Percentiles rank a stretch among this genome's conserved stretches.
Conservation (phyloP, 2,797 vertebrate genomes). For the Rhabdophis nuchalis region DNA sequence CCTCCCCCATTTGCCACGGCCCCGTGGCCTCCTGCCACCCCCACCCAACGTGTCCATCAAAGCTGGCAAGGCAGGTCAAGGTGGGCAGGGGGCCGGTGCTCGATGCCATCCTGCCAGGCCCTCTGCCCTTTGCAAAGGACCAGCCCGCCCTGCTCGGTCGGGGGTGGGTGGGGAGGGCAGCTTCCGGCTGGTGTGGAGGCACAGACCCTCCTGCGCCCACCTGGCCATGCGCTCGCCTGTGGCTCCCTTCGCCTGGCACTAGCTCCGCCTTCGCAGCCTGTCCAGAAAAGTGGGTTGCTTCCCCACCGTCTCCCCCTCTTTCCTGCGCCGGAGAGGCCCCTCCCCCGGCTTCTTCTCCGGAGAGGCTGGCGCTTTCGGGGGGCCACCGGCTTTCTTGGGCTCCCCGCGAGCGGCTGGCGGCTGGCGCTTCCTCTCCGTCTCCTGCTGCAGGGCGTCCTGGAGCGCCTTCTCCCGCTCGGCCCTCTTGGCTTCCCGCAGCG, state of each 20-base stretch:
- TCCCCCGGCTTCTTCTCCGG: neutral
- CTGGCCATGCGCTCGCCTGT: neutral
- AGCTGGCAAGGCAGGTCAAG: no score
- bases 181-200: neutral
- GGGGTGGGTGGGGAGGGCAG: no score
- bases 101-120: neutral
- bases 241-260: neutral
- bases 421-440: neutral
- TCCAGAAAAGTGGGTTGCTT: neutral
- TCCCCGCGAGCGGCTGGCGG: fast-evolving
- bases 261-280: neutral
- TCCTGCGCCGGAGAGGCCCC: neutral
- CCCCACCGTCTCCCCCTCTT: neutral
- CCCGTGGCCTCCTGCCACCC: fast-evolving
- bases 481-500: constrained; percentile 9
- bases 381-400: neutral
- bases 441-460: neutral
- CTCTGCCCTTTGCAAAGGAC: neutral
- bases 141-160: neutral
- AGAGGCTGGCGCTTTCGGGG: neutral
- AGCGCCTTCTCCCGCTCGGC: neutral
- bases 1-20: no score
- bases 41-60: neutral
- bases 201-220: neutral
- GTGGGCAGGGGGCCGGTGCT: fast-evolving